Evolutionary conservation across 1,140 invertebrate species (phyloP), one percentile per base, ranked within the genome.

Genomic region (Uloborus diversus): DNA sequence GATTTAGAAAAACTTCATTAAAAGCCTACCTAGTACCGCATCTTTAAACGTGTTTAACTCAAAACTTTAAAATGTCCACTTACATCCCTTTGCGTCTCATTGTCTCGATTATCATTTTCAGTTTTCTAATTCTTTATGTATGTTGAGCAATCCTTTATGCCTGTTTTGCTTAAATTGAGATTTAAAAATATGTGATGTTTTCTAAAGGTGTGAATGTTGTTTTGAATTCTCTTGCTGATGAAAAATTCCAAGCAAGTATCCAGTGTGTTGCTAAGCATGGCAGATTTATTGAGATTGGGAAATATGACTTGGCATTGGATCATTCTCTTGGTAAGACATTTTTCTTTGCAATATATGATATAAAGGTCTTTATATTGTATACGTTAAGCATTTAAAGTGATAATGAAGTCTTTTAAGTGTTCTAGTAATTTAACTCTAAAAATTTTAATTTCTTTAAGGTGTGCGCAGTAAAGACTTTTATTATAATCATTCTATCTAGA

Each of bases 221-320:
- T 0, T 84, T 92, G 5, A 92, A 92, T 81, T 92, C 91, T 0
- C 84, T 92, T 9, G 87, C 91, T 13, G 91, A 91, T 82, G 91
- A 92, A 23, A 92, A 92, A 85, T 84, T 92, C 20, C 85, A 87
- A 82, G 88, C 3, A 87, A 89, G 35, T 88, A 88, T 85, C 4
- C 59, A 83, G 23, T 85, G 84, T 70, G 30, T 85, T 1, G 90
- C 89, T 2, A 85, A 87, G 32, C 87, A 89, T 1, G 93, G 92
- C 1, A 88, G 90, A 28, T 94, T 94, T 85, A 84, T 94, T 3
- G 93, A 94, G 86, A 94, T 94, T 33, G 93, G 93, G 17, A 93
- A 93, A 83, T 92, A 92, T 80, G 92, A 94, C 85, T 87, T 99
- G 28, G 94, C 94, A 4, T 96, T 96, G 83, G 94, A 98, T 85